Evolutionary conservation across 2,888 invertebrate genomes (phyloP), one percentile per base, ranked within the genome.

Genomic region (Terebella lapidaria): DNA sequence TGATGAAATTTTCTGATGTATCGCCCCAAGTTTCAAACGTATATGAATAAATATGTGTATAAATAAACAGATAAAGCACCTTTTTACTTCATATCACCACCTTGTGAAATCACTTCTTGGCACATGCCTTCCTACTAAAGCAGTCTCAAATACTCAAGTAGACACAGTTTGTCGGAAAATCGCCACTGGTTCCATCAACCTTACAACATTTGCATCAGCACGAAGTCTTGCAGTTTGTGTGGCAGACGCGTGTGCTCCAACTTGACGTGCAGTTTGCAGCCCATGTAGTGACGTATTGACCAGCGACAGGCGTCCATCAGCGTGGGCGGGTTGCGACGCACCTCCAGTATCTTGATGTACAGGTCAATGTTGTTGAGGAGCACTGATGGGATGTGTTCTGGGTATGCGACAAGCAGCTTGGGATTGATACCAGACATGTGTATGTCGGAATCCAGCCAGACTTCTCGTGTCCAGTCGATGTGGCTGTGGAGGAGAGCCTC

Each of bases 391-490:
- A 58, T 24, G 26, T 47, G 30, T 5, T 28, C 26, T 3, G n/a
- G 28, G 26, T 58, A 54, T 3, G 46, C 58, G 5, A 22, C n/a
- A 28, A 58, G 2, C 24, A 58, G 46, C 27, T 54, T 20, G 4
- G 46, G 54, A 18, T 53, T 58, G 26, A 58, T 58, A 5, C 54
- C 58, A 3, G 58, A 58, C 58, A 28, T 35, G 25, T 58, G 53
- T 18, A 53, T 53, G 47, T 58, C 58, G 15, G 10, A 25, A 46
- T 58, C 28, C 2, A 70, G 27, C 70, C 69, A 69, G 0, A 54
- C 53, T 58, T 71, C 71, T 45, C 65, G 59, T 28, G 59, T 66
- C 67, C 67, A 66, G 45, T 62, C 27, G 18, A 70, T 63, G 26
- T 67, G 67, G 58, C 67, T 64, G 56, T 67, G 65, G 24, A 70